Evolutionary conservation across 1,140 invertebrate genomes (phyloP).

Genomic region (Ostrea edulis): DNA sequence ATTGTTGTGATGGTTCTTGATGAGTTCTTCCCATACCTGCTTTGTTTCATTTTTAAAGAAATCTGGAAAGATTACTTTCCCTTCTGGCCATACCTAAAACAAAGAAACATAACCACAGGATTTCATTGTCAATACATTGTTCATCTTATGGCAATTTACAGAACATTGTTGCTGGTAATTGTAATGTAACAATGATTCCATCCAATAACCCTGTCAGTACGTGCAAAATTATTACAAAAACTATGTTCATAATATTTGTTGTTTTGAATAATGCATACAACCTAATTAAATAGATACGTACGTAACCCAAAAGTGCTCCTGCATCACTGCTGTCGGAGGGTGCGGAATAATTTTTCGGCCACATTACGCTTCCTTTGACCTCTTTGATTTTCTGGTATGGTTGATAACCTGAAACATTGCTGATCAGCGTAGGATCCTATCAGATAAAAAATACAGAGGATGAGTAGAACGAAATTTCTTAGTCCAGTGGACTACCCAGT

Average conservation of each 20-base stretch:
- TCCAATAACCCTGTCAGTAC: no score
- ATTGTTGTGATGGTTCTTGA: constrained; percentile 66
- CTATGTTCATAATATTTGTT: no score
- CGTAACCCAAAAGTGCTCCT: constrained; percentile 73
- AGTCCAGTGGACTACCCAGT: no score
- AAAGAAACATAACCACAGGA: background rate
- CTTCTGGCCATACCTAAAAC: constrained; percentile 74
- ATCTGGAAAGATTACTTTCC: constrained; percentile 74
- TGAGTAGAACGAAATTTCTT: background rate
- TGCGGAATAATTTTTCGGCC: constrained; percentile 62
- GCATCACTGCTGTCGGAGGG: constrained; percentile 59
- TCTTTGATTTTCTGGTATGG: constrained; percentile 71
- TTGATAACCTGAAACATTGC: constrained; percentile 71
- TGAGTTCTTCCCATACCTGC: constrained; percentile 70
- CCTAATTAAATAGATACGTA: constrained; percentile 56
- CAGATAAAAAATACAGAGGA: background rate
- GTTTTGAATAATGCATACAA: no score
- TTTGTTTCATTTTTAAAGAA: constrained; percentile 72
- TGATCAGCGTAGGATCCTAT: constrained; percentile 75
- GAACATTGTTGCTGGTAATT: background rate
- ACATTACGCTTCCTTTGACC: constrained; percentile 71
- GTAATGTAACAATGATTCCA: no score
- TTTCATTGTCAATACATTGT: background rate
- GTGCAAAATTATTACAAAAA: no score
- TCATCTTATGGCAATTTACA: background rate